Conservation (phyloP, 2,888 invertebrate species). For the Pollenia angustigena region DNA sequence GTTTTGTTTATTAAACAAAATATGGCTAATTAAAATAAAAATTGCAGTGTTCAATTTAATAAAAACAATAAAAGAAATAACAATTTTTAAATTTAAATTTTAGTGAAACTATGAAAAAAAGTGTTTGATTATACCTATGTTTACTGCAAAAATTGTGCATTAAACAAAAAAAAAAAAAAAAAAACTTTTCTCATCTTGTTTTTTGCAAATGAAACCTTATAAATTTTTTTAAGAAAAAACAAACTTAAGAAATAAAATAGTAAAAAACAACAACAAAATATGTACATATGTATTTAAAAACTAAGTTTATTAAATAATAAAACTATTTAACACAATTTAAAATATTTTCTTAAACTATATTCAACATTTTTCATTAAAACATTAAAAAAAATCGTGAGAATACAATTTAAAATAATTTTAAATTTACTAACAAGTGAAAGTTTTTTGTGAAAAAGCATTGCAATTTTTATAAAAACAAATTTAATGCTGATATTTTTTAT, state of each 20-base stretch:
- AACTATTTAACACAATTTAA: neutral
- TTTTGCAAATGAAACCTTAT: constrained; percentile 61
- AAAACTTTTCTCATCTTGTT: constrained; percentile 32
- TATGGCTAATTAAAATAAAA: constrained; percentile 1
- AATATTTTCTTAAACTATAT: constrained; percentile 15
- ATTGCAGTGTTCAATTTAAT: neutral
- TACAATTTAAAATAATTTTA: constrained; percentile 16
- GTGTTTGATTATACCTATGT: too few species aligned
- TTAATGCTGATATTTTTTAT: too few species aligned
- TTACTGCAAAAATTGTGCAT: neutral
- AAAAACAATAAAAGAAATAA: constrained; percentile 6
- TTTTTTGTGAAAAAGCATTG: neutral
- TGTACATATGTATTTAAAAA: constrained; percentile 15
- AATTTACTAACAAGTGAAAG: constrained; percentile 62
- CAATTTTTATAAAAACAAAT: neutral
- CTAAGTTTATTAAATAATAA: constrained; percentile 42
- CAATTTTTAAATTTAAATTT: too few species aligned
- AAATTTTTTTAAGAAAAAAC: constrained; percentile 33
- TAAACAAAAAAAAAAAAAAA: constrained; percentile 14
- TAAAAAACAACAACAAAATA: constrained; percentile 11
- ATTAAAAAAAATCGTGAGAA: constrained; percentile 11
- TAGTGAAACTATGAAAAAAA: too few species aligned
- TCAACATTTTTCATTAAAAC: too few species aligned
- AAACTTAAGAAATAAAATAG: constrained; percentile 1
- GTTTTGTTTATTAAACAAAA: neutral